These are phyloP conservation scores for Hemiprocne comata DNA, from an alignment of 2,113 vertebrate species.

Conservation along the genomic window DNA sequence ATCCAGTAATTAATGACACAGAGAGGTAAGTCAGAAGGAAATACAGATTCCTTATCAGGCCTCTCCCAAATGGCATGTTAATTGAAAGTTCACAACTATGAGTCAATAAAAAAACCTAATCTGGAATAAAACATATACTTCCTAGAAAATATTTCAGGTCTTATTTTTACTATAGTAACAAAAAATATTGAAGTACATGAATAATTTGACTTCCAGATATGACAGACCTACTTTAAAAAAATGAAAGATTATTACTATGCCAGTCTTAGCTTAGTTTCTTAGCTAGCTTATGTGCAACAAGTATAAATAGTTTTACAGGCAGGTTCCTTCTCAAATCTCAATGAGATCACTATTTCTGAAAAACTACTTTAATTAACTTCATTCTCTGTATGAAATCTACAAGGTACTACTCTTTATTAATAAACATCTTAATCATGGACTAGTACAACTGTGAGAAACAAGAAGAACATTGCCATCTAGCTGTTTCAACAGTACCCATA, in stretches of 20 bases:
- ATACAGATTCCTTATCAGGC: neutral
- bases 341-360: conserved; percentile 17
- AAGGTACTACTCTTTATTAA: conserved; percentile 46
- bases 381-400: neutral
- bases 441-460: conserved; percentile 17
- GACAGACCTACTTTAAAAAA: neutral
- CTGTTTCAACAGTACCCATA: conserved; percentile 29
- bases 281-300: neutral
- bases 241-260: neutral
- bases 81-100: neutral
- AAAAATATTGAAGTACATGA: neutral
- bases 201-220: neutral
- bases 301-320: neutral
- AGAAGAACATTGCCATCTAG: conserved; percentile 74
- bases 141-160: neutral
- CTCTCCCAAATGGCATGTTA: neutral
- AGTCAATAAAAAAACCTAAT: neutral
- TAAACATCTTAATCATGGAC: conserved; percentile 45
- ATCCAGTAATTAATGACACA: neutral
- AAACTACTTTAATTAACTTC: conserved; percentile 49
- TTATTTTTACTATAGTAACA: neutral
- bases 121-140: neutral
- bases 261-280: neutral
- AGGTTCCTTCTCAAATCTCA: neutral
- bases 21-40: neutral